Evolutionary conservation across 2,888 invertebrate species (phyloP), one percentile per base, ranked within the genome.

Genomic region (Epirrita christyi): DNA sequence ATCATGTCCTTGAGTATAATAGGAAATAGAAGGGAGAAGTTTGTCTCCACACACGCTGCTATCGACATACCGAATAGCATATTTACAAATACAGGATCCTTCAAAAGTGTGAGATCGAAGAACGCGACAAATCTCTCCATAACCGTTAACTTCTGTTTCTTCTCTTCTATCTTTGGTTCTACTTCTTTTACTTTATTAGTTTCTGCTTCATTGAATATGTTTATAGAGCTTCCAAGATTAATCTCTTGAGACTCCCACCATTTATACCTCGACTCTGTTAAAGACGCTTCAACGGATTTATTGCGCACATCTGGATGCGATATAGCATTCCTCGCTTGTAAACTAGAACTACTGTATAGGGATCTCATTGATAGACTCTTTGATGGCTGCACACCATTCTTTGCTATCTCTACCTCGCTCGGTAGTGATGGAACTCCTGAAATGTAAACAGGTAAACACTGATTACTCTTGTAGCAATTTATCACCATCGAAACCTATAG

Each of bases 11-110:
- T 90, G 13, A 96, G 80, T 56, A 96, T 95, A 45, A 95, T 94
- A 1, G 95, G 95, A 5, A 94, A 90, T 45, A 95, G 72, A 10
- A 94, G 75, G 0, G 95, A 94, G 73, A 96, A 96, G 71, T 95
- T 95, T 0, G 94, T 91, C 76, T 96, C 96, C 0, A 94, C 94
- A 70, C 95, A 94, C 6, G 94, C 91, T 0, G 95, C 95, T 34
- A 95, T 77, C 0, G 95, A 94, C 76, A 95, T 84, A 11, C 95
- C 95, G 43, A 95, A 56, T 86, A 95, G 92, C 61, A 95, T 94
- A 68, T 94, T 95, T 0, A 95, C 92, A 72, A 95, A 96, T 66
- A 94, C 88, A 21, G 94, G 94, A 81, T 96, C 95, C 61, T 85
- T 92, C n/a, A 96, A 78, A 41, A 96, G 84, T 40, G 93, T 93